phyloP scores from a whole-genome alignment of 2,797 vertebrate genomes.

The Lycodopsis pacificus region DNA sequence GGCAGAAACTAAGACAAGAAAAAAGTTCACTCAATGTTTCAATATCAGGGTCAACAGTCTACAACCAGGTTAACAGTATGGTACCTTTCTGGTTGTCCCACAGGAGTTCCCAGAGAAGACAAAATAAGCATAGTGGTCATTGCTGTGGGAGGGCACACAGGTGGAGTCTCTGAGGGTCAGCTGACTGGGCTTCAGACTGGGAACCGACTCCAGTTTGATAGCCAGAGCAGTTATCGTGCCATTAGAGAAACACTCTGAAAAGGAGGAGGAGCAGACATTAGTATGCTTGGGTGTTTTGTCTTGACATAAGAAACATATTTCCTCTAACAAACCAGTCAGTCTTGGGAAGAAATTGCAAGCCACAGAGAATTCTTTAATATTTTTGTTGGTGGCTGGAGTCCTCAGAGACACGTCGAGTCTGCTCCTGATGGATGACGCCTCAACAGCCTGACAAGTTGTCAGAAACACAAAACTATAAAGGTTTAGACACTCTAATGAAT shows the following conservation, averaged over 20 bases:
- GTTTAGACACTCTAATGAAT: background rate
- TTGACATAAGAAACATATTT: accelerated
- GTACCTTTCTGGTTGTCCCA: constrained; percentile 80
- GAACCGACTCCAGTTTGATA: constrained; percentile 75
- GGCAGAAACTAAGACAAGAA: constrained; percentile 65
- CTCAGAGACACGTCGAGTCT: constrained; percentile 67
- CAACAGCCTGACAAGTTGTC: constrained; percentile 58
- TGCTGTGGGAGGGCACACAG: constrained; percentile 77
- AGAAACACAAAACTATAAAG: background rate
- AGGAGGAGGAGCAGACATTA: background rate
- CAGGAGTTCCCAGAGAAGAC: constrained; percentile 76
- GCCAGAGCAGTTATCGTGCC: constrained; percentile 84
- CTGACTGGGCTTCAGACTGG: constrained; percentile 71
- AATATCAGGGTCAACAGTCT: background rate
- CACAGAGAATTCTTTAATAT: constrained; percentile 65
- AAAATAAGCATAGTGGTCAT: constrained; percentile 74
- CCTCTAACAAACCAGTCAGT: constrained; percentile 65
- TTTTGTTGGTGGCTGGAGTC: constrained; percentile 34
- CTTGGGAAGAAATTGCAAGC: constrained; percentile 66
- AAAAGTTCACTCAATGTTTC: background rate
- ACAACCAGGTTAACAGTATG: background rate
- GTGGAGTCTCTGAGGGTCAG: constrained; percentile 80
- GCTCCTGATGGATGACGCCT: constrained; percentile 47
- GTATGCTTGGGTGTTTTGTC: accelerated
- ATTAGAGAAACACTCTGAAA: constrained; percentile 85